phyloP scores from a whole-genome alignment of 2,113 vertebrate genomes.

The Lycocorax pyrrhopterus region DNA sequence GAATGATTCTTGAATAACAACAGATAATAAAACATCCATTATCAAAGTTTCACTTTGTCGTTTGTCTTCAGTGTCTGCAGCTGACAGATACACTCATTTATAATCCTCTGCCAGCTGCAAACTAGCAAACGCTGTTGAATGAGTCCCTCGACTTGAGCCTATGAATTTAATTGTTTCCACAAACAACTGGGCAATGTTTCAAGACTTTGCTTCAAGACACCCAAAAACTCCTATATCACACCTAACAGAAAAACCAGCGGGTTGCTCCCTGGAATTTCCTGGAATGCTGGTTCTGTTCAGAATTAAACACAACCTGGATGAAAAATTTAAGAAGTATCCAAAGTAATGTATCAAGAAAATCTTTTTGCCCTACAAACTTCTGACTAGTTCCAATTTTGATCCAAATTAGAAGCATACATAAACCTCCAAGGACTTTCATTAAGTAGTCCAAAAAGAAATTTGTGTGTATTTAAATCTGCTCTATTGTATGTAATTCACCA shows the following conservation, averaged over 20 bases:
- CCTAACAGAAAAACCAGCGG: background rate
- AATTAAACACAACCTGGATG: background rate
- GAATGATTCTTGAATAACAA: slow-evolving; percentile 29
- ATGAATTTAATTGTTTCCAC: slow-evolving; percentile 44
- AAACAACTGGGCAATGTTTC: slow-evolving; percentile 7
- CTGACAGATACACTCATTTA: slow-evolving; percentile 51
- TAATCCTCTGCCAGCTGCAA: background rate
- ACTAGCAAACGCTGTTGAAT: slow-evolving; percentile 28
- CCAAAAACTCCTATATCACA: background rate
- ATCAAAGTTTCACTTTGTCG: slow-evolving; percentile 15
- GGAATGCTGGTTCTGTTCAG: background rate
- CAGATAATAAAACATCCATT: slow-evolving; percentile 30
- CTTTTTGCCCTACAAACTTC: background rate
- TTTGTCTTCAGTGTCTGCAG: slow-evolving; percentile 50
- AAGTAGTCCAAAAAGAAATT: background rate
- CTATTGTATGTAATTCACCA: background rate
- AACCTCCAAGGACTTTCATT: background rate
- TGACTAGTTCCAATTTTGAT: background rate
- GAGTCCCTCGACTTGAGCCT: background rate
- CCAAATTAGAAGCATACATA: background rate
- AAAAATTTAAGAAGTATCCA: background rate
- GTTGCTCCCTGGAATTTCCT: background rate
- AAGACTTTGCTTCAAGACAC: slow-evolving; percentile 10
- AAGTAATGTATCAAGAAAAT: background rate
- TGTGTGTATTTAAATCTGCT: background rate